A percentile compares a stretch with the other conserved stretches of the same genome.
Evolutionary conservation across 2,113 vertebrate species (phyloP).

Genomic region (Coreoperca whiteheadi): DNA sequence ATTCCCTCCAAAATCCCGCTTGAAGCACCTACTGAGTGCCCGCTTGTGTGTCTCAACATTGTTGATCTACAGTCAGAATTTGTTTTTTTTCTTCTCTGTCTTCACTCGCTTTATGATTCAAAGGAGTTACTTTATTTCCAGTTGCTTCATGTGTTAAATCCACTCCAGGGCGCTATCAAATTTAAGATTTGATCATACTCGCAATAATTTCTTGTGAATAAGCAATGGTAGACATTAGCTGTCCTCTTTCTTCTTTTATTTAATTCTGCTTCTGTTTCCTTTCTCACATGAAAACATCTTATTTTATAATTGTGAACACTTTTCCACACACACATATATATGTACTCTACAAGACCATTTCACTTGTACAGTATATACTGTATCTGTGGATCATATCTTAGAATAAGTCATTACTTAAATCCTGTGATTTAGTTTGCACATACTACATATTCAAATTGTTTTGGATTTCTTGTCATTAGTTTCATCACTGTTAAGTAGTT

Average conservation of each 20-base stretch:
- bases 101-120: not conserved
- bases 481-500: not conserved
- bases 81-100: not conserved
- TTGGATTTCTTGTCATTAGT: not conserved
- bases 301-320: not conserved
- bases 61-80: conserved; percentile 5
- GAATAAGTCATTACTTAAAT: not conserved
- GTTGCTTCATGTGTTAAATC: conserved; percentile 3
- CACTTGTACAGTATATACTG: not conserved
- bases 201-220: too few relatives aligned
- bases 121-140: not conserved
- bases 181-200: not conserved
- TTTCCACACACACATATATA: not conserved
- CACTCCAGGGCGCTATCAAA: not conserved
- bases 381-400: not conserved
- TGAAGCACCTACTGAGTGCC: not conserved
- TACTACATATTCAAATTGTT: not conserved
- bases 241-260: not conserved
- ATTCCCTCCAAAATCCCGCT: conserved; percentile 6
- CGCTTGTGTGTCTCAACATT: not conserved
- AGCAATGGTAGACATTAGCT: not conserved
- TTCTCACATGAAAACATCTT: not conserved
- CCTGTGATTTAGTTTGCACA: not conserved
- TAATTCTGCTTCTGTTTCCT: not conserved
- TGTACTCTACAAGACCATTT: not conserved